A percentile compares a stretch with the other conserved stretches of the same genome.
Evolutionary conservation across 2,113 vertebrate genomes (phyloP).

Genomic region (Cyphomyrus plagiostoma): DNA sequence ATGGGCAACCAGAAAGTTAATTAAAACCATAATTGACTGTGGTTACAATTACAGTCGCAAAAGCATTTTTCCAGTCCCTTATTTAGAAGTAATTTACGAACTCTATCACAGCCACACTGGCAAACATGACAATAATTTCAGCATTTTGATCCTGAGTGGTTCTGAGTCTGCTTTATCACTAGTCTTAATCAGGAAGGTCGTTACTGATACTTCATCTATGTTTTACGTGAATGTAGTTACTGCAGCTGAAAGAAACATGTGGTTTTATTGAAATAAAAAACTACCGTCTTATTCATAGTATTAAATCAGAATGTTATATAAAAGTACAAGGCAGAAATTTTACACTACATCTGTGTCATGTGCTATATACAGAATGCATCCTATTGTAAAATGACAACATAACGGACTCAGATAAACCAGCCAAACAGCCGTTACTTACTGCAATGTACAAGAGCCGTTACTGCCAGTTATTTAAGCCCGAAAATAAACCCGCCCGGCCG

Average conservation of each 20-base stretch:
- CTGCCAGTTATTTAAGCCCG: not conserved
- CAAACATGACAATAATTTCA: constrained; percentile 25
- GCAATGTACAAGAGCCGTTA: not conserved
- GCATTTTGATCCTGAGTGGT: not conserved
- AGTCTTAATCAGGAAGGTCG: not conserved
- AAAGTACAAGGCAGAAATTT: not conserved
- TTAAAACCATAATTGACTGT: constrained; percentile 74
- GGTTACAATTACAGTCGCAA: constrained; percentile 60
- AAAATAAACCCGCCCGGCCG: not conserved
- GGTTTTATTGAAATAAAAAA: not conserved
- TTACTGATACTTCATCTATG: not conserved
- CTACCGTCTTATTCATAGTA: not conserved
- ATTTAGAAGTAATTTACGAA: constrained; percentile 52
- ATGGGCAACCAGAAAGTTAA: constrained; percentile 68
- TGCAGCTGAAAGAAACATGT: not conserved
- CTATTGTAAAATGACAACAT: not conserved
- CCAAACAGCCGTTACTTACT: not conserved
- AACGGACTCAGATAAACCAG: not conserved
- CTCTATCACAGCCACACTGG: constrained; percentile 41
- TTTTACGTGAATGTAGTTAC: not conserved
- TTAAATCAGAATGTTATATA: not conserved
- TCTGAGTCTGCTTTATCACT: not conserved
- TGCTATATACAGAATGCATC: not conserved
- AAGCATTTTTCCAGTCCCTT: constrained; percentile 53
- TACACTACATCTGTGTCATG: not conserved